phyloP scores from a whole-genome alignment of 2,113 vertebrate genomes.

The Hypanus sabinus region DNA sequence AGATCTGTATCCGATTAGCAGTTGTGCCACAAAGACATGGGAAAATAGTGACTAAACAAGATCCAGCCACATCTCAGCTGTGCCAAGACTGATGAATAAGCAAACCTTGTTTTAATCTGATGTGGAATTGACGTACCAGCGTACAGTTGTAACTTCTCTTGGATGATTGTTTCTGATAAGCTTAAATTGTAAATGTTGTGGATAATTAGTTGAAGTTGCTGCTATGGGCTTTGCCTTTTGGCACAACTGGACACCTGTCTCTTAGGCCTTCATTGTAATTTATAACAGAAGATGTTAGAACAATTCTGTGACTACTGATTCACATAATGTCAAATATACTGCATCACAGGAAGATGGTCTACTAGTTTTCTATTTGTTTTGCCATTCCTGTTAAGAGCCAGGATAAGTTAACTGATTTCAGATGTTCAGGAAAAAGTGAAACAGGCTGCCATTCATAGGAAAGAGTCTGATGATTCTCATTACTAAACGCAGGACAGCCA shows the following conservation, averaged over 20 bases:
- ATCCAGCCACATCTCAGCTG: not conserved
- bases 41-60: not conserved
- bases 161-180: not conserved
- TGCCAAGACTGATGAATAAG: not conserved
- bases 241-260: not conserved
- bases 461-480: conserved; percentile 27
- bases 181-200: not conserved
- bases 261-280: not conserved
- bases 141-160: not conserved
- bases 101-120: not conserved
- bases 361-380: conserved; percentile 19
- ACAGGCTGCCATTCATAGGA: conserved; percentile 30
- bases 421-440: conserved; percentile 29
- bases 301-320: not conserved
- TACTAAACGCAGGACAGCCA: not conserved
- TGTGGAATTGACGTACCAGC: not conserved
- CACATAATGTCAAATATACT: not conserved
- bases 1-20: not conserved
- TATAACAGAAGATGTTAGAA: not conserved
- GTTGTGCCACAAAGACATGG: not conserved
- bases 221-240: not conserved
- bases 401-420: conserved; percentile 21
- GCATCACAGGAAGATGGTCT: conserved; percentile 22
- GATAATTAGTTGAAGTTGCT: not conserved
- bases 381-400: conserved; percentile 4